Evolutionary conservation across 2,888 invertebrate species (phyloP), one percentile per base, ranked within the genome.

Genomic region (Idaea aversata): DNA sequence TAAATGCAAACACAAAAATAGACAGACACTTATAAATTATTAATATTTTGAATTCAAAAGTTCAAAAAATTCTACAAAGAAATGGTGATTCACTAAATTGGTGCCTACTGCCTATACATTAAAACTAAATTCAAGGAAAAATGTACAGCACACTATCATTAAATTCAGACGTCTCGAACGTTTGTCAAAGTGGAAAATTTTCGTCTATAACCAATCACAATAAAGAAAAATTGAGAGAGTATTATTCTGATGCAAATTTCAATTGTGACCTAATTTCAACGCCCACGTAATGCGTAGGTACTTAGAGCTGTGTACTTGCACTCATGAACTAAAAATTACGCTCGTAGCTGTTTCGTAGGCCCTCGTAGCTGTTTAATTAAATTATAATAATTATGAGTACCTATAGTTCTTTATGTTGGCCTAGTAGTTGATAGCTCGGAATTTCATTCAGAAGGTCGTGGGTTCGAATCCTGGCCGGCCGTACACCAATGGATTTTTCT

Each of bases 241-340:
- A 67, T 65, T 67, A 67, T 73, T 72, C 79, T 75, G 75, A 84
- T 86, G 85, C 84, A 84, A 85, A 85, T 85, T 80, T 76, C 76
- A 78, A 63, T 65, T 72, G 67, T 81, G 85, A 83, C 86, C 86
- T 74, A 83, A 76, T 78, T 85, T 78, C 72, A 4, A 47, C 47
- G 7, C 47, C 13, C 10, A 47, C 47, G 13, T 10, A 47, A 47
- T 13, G 47, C 47, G 10, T 47, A 36, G 36, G 36, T 36, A 47
- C 10, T 47, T 13, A 47, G 47, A 13, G 13, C 47, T 47, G 7
- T 4, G 0, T 47, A 47, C 47, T 7, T 13, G 13, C 47, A 13
- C 13, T 47, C 7, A 13, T 10, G 13, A 13, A 47, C 47, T 57
- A 62, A 63, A 63, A 25, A 47, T n/a, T 57, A 6, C 63, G 35